Base-by-base conservation (phyloP, 2,113 vertebrate species). In the Pleuronectes platessa region DNA sequence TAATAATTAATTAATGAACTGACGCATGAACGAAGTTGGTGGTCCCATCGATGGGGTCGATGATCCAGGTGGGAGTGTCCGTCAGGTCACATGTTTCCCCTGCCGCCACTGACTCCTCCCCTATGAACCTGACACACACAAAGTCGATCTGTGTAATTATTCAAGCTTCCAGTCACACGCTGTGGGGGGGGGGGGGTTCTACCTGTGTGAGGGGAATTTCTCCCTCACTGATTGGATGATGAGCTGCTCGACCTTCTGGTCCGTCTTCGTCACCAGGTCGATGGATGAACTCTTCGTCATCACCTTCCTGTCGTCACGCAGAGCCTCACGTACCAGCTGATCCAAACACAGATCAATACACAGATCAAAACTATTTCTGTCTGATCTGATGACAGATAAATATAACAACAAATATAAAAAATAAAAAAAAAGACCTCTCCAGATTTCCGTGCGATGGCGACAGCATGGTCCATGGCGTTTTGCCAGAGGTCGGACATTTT, bases 21-120 rank as follows among this genome's bases (percentile, higher is more conserved):
- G 72, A 99, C 98, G 95, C 92, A 42, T 99, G 98, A 61, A 99
- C 97, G 17, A 99, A 99, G 93, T 99, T 99, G 54, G 98, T 99
- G 0, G 98, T 99, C 59, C 98, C 98, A 2, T 99, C 98, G 58
- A 99, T 95, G 2, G 98, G 98, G 83, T 99, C 98, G 24, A 99
- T 95, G 86, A 99, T 98, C 97, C 98, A 99, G 0, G 98, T 99
- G 42, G 97, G 97, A 26, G 85, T 89, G 54, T 97, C 94, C 0
- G 96, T 96, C 77, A 99, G 90, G 74, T 93, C 6, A 37, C 96
- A 95, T 21, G 92, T 85, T 54, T 95, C 94, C 56, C 98, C 98
- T 51, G 96, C 97, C 26, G 98, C 97, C 76, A 99, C 98, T 0
- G 98, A 99, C 81, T 99, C 98, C 88, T 99, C 98, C 31, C 97